These are phyloP conservation scores for Gymnoscopelus braueri DNA, from an alignment of 2,797 vertebrate species.

Conservation along the genomic window DNA sequence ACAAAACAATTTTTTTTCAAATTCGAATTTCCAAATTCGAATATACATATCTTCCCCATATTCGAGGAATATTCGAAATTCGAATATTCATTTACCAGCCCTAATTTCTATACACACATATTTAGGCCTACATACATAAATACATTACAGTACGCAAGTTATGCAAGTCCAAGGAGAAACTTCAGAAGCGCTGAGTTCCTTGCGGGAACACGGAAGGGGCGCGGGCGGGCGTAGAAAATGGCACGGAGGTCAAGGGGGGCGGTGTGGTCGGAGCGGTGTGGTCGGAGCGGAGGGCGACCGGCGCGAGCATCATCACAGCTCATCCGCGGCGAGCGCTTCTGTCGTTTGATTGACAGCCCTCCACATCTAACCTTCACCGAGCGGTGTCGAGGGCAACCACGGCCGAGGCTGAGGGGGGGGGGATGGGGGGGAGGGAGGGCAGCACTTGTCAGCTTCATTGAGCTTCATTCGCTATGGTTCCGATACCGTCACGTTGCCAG, in stretches of 20 bases:
- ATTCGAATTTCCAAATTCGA: too few species aligned
- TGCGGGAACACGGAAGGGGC: constrained; percentile 39
- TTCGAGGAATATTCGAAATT: too few species aligned
- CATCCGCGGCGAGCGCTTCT: constrained; percentile 66
- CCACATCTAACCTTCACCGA: constrained; percentile 77
- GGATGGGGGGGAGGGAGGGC: constrained; percentile 55
- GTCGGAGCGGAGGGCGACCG: constrained; percentile 32
- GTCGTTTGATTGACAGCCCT: constrained; percentile 78
- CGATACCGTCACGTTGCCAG: constrained; percentile 65
- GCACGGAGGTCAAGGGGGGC: constrained; percentile 37
- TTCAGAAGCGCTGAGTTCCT: constrained; percentile 11
- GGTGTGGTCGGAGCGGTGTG: too few species aligned
- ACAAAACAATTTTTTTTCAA: too few species aligned
- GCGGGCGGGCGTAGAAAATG: constrained; percentile 1
- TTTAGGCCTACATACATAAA: too few species aligned
- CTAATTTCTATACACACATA: too few species aligned
- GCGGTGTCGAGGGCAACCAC: constrained; percentile 69
- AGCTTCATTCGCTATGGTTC: constrained; percentile 64
- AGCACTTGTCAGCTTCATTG: constrained; percentile 72
- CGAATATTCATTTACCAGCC: too few species aligned
- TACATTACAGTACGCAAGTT: too few species aligned
- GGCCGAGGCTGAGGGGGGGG: constrained; percentile 21
- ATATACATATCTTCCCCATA: too few species aligned
- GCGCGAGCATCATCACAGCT: constrained; percentile 65
- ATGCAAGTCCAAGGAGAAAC: constrained; percentile 8